Percentiles rank a stretch among this genome's conserved stretches.
phyloP scores from a whole-genome alignment of 2,888 invertebrate species.

The Dermolepida albohirtum region DNA sequence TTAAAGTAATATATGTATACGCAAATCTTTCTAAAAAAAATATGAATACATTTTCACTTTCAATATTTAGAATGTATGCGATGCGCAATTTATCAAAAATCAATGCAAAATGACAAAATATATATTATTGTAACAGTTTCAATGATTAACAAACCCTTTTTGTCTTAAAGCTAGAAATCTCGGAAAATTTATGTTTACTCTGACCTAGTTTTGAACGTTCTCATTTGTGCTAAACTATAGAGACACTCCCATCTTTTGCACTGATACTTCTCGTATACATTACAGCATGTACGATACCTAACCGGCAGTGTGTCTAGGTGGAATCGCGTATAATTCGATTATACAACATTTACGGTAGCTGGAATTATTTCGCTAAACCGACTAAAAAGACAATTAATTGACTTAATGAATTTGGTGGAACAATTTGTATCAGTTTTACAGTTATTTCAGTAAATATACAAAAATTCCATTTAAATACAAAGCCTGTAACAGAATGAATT shows the following conservation, averaged over 20 bases:
- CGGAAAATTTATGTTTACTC: slow-evolving; percentile 9
- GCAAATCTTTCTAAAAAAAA: too few species aligned
- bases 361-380: not conserved
- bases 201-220: slow-evolving; percentile 22
- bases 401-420: slow-evolving; percentile 7
- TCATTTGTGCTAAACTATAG: slow-evolving; percentile 16
- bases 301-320: too few species aligned
- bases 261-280: slow-evolving; percentile 8
- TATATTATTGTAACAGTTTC: too few species aligned
- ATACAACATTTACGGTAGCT: slow-evolving; percentile 4
- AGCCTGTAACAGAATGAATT: slow-evolving; percentile 1
- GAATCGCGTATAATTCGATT: slow-evolving; percentile 11
- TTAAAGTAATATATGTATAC: too few species aligned
- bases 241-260: slow-evolving; percentile 20
- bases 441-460: slow-evolving; percentile 3
- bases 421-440: slow-evolving; percentile 7
- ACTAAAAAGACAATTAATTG: slow-evolving; percentile 12
- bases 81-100: too few species aligned
- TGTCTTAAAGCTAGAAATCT: slow-evolving; percentile 5
- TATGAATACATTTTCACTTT: too few species aligned
- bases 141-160: not conserved
- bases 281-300: too few species aligned
- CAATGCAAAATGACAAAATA: too few species aligned
- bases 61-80: too few species aligned
- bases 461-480: not conserved